Base-by-base conservation (phyloP, 1,140 invertebrate genomes). In the Drosophila insularis region DNA sequence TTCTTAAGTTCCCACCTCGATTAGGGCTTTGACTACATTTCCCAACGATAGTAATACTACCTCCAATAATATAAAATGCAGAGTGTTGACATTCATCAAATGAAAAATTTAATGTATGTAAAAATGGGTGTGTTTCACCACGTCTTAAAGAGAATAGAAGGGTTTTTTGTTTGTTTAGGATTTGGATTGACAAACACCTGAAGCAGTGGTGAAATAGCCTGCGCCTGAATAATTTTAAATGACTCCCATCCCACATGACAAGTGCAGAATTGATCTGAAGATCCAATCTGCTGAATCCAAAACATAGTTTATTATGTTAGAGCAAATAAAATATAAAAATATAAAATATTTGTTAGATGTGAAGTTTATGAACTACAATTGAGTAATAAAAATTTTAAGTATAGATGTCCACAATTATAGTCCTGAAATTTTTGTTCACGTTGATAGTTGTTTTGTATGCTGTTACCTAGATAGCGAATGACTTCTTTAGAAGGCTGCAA, bases 71-170 rank as follows among this genome's bases (percentile, higher is more conserved):
- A 40, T 40, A 40, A 40, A 40, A 40, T 40, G 37, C 10, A 4
- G 37, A 1, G 11, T n/a, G 37, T 4, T 40, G 37, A 40, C 37
- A 40, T 40, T 40, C 37, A 40, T 40, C 37, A 13, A 40, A 40
- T 40, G 37, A 40, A 40, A 40, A 40, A n/a, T 11, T 40, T 40
- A 13, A 3, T 40, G 37, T 2, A 40, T 40, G 37, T 40, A 40
- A 13, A 40, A 40, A 40, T 40, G 37, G 37, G 5, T 40, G 37
- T 40, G 37, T 40, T 40, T 40, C 37, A n/a, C 37, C 37, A 40
- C 37, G 37, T 40, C 37, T 40, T 40, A 40, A 40, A 40, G 37
- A n/a, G 37, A 40, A 40, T n/a, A 40, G 37, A 40, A 40, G 37
- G 4, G 13, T 13, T 40, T 40, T 40, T 40, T 13, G 37, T n/a